A percentile compares a stretch with the other conserved stretches of the same genome.
Conservation (phyloP, 1,140 invertebrate genomes). For the Lysiphlebus fabarum region DNA sequence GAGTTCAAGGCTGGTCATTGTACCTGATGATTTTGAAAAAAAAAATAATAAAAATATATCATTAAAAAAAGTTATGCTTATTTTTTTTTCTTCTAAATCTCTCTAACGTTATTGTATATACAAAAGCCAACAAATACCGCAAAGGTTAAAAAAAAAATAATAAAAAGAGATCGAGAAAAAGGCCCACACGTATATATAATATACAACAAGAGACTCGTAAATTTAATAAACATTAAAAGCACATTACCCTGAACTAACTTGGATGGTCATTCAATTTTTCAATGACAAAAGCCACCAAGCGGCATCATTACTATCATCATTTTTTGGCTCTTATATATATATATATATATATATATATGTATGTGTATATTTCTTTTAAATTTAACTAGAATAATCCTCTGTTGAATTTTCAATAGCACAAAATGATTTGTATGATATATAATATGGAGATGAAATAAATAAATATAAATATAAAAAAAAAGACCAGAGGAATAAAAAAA, state of each 20-base stretch:
- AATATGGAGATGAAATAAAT: not conserved
- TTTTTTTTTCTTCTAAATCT: not conserved
- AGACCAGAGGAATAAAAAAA: too few relatives aligned
- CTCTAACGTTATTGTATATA: too few relatives aligned
- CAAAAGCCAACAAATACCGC: not conserved
- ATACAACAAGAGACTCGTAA: conserved; percentile 23
- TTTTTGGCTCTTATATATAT: conserved; percentile 2
- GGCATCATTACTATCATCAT: conserved; percentile 11
- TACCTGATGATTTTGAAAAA: too few relatives aligned
- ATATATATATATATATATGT: not conserved
- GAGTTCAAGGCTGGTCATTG: conserved; percentile 17
- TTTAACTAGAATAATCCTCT: conserved; percentile 14
- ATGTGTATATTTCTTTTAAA: not conserved
- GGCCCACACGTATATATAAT: conserved; percentile 7
- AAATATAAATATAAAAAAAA: too few relatives aligned
- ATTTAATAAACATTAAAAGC: conserved; percentile 32
- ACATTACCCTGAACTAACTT: conserved; percentile 26
- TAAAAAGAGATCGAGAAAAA: not conserved
- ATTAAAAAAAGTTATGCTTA: not conserved
- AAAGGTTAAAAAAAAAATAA: not conserved
- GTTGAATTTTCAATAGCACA: conserved; percentile 4
- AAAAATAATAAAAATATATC: not conserved
- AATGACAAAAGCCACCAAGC: conserved; percentile 24
- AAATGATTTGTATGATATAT: not conserved
- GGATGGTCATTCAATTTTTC: conserved; percentile 22